Evolutionary conservation across 2,888 invertebrate genomes (phyloP).

Genomic region (Acleris emargana): DNA sequence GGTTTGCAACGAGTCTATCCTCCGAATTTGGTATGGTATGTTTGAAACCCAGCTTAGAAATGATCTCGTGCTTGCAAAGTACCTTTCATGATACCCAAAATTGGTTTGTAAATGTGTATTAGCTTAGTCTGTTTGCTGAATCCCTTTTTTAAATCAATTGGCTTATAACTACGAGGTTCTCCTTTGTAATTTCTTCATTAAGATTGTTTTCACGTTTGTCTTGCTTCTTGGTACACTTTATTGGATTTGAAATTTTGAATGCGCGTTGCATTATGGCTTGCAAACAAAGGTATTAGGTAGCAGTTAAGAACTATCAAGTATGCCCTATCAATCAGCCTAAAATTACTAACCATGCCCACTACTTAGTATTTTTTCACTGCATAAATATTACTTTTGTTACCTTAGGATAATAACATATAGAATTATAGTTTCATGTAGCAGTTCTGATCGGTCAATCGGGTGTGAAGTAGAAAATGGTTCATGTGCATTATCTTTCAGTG

Average conservation of each 20-base stretch:
- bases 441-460: too few species aligned
- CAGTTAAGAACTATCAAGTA: not conserved
- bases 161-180: constrained; percentile 1
- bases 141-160: constrained; percentile 17
- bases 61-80: constrained; percentile 17
- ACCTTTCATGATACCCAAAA: constrained; percentile 10
- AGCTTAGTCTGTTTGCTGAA: constrained; percentile 28
- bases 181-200: not conserved
- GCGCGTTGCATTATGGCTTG: not conserved
- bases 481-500: too few species aligned
- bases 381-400: too few species aligned
- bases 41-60: constrained; percentile 21
- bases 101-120: constrained; percentile 24
- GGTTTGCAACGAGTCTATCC: constrained; percentile 2
- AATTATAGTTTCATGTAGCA: too few species aligned
- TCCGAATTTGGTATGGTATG: constrained; percentile 21
- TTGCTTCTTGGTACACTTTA: not conserved
- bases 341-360: too few species aligned
- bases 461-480: too few species aligned
- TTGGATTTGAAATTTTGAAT: not conserved
- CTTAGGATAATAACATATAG: too few species aligned
- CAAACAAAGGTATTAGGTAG: not conserved
- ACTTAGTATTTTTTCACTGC: too few species aligned
- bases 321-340: too few species aligned
- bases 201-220: not conserved